phyloP scores from a whole-genome alignment of 2,797 vertebrate species.

The Oreochromis mossambicus region DNA sequence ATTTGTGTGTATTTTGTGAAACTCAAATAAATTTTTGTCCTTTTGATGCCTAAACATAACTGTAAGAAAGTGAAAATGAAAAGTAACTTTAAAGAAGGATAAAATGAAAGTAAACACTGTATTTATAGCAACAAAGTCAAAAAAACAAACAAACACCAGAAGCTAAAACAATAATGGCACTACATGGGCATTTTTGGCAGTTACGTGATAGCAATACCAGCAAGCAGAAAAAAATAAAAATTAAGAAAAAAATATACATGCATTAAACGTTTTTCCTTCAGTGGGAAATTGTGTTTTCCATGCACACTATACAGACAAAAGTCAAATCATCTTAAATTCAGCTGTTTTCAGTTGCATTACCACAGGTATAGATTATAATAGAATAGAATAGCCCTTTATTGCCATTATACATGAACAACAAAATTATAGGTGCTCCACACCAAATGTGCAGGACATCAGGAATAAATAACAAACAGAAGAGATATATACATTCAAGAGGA shows the following conservation, averaged over 20 bases:
- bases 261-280: not conserved
- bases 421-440: rapidly evolving
- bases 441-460: not conserved
- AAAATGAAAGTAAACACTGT: not conserved
- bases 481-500: rapidly evolving
- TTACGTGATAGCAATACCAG: not conserved
- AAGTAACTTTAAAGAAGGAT: not conserved
- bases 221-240: not conserved
- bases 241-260: not conserved
- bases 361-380: not conserved
- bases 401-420: not conserved
- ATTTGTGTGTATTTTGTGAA: not conserved
- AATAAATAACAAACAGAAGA: not conserved
- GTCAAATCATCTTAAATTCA: not conserved
- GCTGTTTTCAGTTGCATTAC: not conserved
- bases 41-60: not conserved
- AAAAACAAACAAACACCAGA: not conserved
- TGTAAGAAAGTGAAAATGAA: not conserved
- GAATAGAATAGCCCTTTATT: not conserved
- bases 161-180: not conserved
- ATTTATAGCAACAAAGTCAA: not conserved
- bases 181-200: not conserved
- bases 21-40: not conserved
- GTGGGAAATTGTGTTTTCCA: not conserved
- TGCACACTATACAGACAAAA: not conserved